phyloP scores from a whole-genome alignment of 2,797 vertebrate species.

The Balearica regulorum region DNA sequence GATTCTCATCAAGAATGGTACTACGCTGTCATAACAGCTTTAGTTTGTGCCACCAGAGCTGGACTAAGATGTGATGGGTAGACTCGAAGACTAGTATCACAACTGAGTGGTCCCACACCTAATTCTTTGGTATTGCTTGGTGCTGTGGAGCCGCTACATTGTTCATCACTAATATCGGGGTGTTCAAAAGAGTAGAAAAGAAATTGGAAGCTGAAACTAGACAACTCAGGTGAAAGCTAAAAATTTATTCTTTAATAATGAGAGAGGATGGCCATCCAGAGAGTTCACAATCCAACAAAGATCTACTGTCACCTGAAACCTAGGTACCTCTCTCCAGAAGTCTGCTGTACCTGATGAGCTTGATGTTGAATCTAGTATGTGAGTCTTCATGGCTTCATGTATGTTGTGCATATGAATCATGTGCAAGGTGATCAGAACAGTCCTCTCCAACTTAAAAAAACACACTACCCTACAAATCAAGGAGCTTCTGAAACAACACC shows the following conservation, averaged over 20 bases:
- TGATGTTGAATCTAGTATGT: not conserved
- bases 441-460: not conserved
- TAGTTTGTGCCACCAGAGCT: not conserved
- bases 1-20: not conserved
- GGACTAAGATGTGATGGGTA: not conserved
- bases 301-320: not conserved
- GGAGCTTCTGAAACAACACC: not conserved
- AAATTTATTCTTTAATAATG: not conserved
- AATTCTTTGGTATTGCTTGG: not conserved
- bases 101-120: not conserved
- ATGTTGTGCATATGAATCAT: not conserved
- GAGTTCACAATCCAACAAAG: not conserved
- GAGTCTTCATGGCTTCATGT: not conserved
- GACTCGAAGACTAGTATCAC: not conserved
- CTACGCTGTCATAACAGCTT: not conserved
- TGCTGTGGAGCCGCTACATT: not conserved
- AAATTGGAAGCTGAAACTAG: not conserved
- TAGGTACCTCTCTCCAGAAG: not conserved
- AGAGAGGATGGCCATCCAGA: not conserved
- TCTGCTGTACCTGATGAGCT: not conserved
- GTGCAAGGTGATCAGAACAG: not conserved
- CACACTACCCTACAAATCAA: not conserved
- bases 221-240: not conserved
- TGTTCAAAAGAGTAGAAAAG: not conserved
- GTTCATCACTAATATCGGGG: accelerated